A percentile compares a stretch with the other conserved stretches of the same genome.
phyloP scores from a whole-genome alignment of 2,797 vertebrate genomes.

The Hipposideros larvatus region DNA sequence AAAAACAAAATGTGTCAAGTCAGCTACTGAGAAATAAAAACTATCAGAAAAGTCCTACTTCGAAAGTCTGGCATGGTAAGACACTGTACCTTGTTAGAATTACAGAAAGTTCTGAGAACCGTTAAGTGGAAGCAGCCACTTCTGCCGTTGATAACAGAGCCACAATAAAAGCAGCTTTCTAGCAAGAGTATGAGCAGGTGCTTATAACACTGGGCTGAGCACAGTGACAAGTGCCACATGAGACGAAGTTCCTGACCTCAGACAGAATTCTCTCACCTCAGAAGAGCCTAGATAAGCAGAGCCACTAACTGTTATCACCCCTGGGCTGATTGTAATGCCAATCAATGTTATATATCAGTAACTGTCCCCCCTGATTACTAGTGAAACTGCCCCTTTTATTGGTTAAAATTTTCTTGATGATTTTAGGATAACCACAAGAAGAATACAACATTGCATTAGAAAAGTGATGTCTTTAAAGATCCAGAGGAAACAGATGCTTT shows the following conservation, averaged over 20 bases:
- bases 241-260: not conserved
- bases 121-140: not conserved
- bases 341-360: not conserved
- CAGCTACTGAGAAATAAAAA: not conserved
- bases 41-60: not conserved
- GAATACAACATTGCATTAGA: not conserved
- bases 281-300: not conserved
- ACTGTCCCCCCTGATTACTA: not conserved
- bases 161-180: not conserved
- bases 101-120: not conserved
- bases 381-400: not conserved
- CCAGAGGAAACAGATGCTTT: not conserved
- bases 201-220: not conserved
- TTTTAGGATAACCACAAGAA: slow-evolving; percentile 4
- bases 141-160: not conserved
- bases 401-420: not conserved
- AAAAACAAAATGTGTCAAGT: not conserved
- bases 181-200: not conserved
- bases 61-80: not conserved
- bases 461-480: not conserved
- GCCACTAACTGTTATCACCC: not conserved
- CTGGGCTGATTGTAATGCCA: not conserved
- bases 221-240: not conserved
- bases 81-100: not conserved
- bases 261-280: not conserved